Evolutionary conservation across 2,113 vertebrate species (phyloP), one percentile per base, ranked within the genome.

Genomic region (Ammodytes marinus): DNA sequence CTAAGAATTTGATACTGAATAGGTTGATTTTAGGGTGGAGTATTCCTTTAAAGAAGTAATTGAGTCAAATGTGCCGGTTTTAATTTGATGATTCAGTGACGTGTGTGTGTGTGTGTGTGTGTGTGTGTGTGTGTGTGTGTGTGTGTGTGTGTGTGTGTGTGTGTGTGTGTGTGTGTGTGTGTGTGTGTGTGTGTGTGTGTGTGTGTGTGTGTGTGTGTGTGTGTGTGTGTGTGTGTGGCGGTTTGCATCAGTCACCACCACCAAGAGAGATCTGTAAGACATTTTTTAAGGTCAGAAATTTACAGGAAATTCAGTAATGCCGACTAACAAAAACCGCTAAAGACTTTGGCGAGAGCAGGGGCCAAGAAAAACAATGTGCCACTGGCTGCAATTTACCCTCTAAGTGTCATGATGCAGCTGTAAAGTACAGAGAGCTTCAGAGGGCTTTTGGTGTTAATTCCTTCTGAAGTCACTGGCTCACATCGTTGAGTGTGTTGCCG

Each of bases 401-500:
- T 55, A 80, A 88, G 91, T 90, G 88, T 88, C 73, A 60, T 75
- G 83, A 60, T 75, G 83, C 88, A 93, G 86, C 86, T 69, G 81
- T 79, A 68, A 74, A 85, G 79, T 1, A 55, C 68, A 61, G 72
- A 92, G 27, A 27, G 27, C 27, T 27, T 27, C 27, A 27, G 27
- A 27, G 27, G 86, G 72, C 81, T 66, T 69, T 43, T 7, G 75
- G 70, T 19, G 82, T 83, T 91, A 74, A 88, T 82, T 89, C 91
- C 49, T 82, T 94, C 90, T 91, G 87, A 91, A 93, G 90, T 89
- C 84, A 68, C 42, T 57, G 79, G 54, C 73, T 90, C 84, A 76
- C 77, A 8, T 17, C n/a, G 1, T 27, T 53, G 85, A 91, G 70
- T 76, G 13, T 10, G 60, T 69, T 49, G 83, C 88, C 60, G 43